Base-by-base conservation (phyloP, 1,140 invertebrate genomes). In the Heterodera carotae region DNA sequence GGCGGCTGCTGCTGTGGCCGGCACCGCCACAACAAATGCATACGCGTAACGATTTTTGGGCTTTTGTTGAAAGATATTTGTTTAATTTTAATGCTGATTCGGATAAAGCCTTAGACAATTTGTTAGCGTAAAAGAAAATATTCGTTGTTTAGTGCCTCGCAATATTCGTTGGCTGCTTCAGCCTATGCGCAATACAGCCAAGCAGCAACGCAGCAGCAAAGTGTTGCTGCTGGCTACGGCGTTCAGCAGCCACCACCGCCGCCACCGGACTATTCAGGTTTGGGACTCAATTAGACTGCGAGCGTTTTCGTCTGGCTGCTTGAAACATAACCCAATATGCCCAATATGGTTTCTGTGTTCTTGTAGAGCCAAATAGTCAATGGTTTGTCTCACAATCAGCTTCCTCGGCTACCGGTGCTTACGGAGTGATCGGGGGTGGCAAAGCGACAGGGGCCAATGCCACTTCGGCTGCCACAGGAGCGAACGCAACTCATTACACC, bases 181-280 rank as follows among this genome's bases (percentile, higher is more conserved):
- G 77, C 77, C 15, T 78, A 78, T 39, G 77, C 77, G 12, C 77
- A 78, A 34, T 78, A 78, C 56, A 66, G 77, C 34, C 72, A 76
- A 29, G 68, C 77, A 25, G 77, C 77, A 67, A 48, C 59, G n/a
- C 77, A 78, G n/a, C 73, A 64, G 1, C 43, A 66, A 15, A 25
- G 53, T 7, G 33, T 69, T 43, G 34, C 66, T 27, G 76, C 39
- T n/a, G 53, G 25, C 25, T 78, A 78, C 69, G 48, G 60, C 3
- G 25, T 53, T 29, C 74, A 66, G 15, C 75, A 66, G 15, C 75
- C 64, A 22, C 33, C 33, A 29, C 36, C 76, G 15, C 39, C 73
- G 3, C 56, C 43, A 8, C 56, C 75, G 10, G 60, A 68, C 60
- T 77, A 53, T 62, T 34, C 39, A 60, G 75, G 75, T 76, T 69